Conservation (phyloP, 2,888 invertebrate species). For the Cylindroiulus punctatus region DNA sequence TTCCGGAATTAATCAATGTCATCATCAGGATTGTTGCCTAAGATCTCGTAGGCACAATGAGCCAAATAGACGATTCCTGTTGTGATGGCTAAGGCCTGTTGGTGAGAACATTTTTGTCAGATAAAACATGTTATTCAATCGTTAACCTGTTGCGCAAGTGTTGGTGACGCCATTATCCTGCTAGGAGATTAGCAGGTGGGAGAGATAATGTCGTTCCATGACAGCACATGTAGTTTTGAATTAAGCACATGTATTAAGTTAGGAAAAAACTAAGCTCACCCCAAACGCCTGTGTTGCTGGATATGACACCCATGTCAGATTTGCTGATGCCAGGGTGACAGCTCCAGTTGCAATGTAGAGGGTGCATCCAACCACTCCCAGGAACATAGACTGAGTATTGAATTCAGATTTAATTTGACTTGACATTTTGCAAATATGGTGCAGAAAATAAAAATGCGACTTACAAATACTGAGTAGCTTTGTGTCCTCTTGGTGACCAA, state of each 20-base stretch:
- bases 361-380: constrained; percentile 52
- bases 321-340: constrained; percentile 53
- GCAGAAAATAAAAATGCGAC: neutral
- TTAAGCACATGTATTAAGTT: too few species aligned
- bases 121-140: neutral
- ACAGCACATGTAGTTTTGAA: too few species aligned
- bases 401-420: neutral
- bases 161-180: neutral
- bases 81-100: constrained; percentile 54
- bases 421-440: neutral
- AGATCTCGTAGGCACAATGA: constrained; percentile 53
- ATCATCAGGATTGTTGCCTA: constrained; percentile 51
- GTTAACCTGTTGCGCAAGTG: neutral
- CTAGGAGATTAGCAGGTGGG: neutral
- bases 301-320: constrained; percentile 54
- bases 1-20: constrained; percentile 47
- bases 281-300: constrained; percentile 55
- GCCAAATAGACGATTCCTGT: constrained; percentile 54
- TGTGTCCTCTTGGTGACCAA: constrained; percentile 49
- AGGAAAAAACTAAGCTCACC: constrained; percentile 28
- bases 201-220: neutral
- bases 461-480: constrained; percentile 46
- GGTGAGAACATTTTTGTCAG: neutral
- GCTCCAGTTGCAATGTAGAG: constrained; percentile 55
- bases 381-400: constrained; percentile 41